These are phyloP conservation scores for Microplitis manilae DNA, from an alignment of 2,888 invertebrate genomes.

Conservation along the genomic window DNA sequence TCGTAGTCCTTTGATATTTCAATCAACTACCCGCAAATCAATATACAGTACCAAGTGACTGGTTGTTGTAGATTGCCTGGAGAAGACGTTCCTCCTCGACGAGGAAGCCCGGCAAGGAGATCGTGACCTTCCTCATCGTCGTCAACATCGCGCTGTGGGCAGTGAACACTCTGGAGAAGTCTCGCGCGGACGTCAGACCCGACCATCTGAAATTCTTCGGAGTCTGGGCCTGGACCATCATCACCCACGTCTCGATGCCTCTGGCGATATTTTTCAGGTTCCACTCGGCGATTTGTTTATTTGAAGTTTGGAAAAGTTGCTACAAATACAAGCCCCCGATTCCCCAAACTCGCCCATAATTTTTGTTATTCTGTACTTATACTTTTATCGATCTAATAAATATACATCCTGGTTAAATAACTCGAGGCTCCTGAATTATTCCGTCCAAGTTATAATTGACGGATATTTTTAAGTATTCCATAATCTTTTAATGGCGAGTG, in stretches of 20 bases:
- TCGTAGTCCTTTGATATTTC: background rate
- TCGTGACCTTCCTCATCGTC: constrained; percentile 87
- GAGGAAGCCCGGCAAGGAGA: constrained; percentile 86
- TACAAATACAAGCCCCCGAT: constrained; percentile 80
- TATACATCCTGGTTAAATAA: background rate
- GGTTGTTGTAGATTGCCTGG: constrained; percentile 74
- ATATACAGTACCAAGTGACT: background rate
- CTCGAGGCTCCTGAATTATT: background rate
- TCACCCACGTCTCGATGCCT: constrained; percentile 91
- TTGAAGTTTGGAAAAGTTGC: constrained; percentile 93
- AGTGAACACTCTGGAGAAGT: constrained; percentile 88
- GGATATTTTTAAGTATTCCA: too few relatives aligned
- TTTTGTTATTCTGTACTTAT: background rate
- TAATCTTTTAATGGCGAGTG: too few relatives aligned
- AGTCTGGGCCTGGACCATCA: constrained; percentile 92
- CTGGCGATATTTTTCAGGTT: constrained; percentile 92
- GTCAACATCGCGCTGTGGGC: constrained; percentile 90
- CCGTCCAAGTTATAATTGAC: too few relatives aligned
- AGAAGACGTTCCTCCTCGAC: constrained; percentile 81
- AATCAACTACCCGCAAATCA: background rate
- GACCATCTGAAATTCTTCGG: constrained; percentile 88
- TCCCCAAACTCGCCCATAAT: constrained; percentile 38
- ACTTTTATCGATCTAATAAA: background rate
- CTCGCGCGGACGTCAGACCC: constrained; percentile 86
- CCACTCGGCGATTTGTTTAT: constrained; percentile 92